Evolutionary conservation across 2,797 vertebrate genomes (phyloP).

Genomic region (Scolopax bukidnonensis): DNA sequence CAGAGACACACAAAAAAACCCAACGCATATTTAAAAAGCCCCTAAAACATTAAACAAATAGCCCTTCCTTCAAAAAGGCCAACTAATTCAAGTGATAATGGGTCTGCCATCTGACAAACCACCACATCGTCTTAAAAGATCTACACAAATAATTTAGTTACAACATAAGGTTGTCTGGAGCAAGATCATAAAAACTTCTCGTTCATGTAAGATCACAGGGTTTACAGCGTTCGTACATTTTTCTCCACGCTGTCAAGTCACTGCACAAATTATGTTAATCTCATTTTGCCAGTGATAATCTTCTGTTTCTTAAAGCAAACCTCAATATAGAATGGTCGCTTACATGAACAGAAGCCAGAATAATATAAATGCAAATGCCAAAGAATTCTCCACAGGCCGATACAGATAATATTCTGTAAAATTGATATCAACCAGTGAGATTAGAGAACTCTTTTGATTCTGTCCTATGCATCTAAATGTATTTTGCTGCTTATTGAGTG

Average conservation of each 20-base stretch:
- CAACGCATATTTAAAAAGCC: background rate
- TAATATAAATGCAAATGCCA: background rate
- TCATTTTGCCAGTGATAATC: background rate
- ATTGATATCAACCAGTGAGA: background rate
- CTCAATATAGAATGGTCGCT: background rate
- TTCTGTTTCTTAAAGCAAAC: background rate
- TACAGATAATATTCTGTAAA: background rate
- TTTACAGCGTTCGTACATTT: background rate
- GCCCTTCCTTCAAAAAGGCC: background rate
- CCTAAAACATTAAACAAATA: background rate
- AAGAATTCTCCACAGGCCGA: background rate
- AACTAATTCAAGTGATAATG: background rate
- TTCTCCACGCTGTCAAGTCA: background rate
- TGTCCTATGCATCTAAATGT: background rate
- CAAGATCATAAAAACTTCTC: background rate
- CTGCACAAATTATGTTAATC: background rate
- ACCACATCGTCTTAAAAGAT: background rate
- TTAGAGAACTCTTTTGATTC: background rate
- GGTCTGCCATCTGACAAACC: background rate
- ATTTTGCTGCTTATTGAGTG: background rate
- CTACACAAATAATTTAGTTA: background rate
- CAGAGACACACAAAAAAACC: no score
- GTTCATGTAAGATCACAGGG: background rate
- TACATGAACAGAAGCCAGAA: background rate
- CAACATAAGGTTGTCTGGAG: background rate